These are phyloP conservation scores for Synergus gifuensis DNA, from an alignment of 2,888 invertebrate genomes.

Conservation along the genomic window DNA sequence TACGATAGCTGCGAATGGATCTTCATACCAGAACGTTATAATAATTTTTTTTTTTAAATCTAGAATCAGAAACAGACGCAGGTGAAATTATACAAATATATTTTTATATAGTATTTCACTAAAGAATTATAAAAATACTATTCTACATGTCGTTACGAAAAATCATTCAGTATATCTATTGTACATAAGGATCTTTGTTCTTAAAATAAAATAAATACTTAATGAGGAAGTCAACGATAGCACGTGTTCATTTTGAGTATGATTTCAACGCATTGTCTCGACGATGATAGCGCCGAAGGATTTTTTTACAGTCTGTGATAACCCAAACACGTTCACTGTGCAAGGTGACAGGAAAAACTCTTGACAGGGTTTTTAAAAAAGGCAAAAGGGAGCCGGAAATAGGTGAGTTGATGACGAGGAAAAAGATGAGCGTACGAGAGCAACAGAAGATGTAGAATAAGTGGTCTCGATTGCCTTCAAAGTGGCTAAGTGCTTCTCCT, in stretches of 20 bases:
- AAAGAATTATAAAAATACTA: no score
- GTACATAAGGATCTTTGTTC: background rate
- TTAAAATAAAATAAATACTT: background rate
- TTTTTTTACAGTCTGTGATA: constrained; percentile 44
- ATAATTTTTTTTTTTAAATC: no score
- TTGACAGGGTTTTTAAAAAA: background rate
- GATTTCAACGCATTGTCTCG: constrained; percentile 29
- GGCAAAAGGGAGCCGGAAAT: constrained; percentile 54
- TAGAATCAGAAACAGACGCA: background rate
- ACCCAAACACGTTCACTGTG: constrained; percentile 32
- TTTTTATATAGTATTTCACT: background rate
- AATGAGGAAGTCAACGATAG: background rate
- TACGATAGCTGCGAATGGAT: constrained; percentile 48
- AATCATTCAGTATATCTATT: no score
- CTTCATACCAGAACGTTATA: background rate
- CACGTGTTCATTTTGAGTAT: background rate
- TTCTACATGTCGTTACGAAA: background rate
- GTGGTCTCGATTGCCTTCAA: constrained; percentile 30
- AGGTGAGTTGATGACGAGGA: constrained; percentile 43
- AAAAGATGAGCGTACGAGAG: constrained; percentile 36
- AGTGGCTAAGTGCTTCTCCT: constrained; percentile 60
- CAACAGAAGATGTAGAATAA: constrained; percentile 42
- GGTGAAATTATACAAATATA: background rate
- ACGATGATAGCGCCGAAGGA: background rate
- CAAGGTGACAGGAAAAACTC: constrained; percentile 33